Evolutionary conservation across 2,797 vertebrate species (phyloP), one percentile per base, ranked within the genome.

Genomic region (Sciaenops ocellatus): DNA sequence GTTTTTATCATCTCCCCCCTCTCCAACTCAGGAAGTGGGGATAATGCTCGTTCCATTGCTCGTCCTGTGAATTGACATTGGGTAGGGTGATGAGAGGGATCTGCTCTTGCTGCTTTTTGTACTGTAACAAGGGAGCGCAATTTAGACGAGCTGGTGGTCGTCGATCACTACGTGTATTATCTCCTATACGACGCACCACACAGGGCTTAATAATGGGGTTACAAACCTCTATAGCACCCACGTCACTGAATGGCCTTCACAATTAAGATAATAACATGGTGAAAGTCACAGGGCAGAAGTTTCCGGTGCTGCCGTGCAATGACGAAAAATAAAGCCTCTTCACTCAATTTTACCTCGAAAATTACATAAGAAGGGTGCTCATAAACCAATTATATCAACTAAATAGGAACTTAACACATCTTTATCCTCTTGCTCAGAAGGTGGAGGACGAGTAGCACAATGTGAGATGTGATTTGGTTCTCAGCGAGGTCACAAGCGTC

Each of bases 1-100:
- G 83, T 94, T 95, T 94, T 95, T 93, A 94, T 95, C 93, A 93
- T 89, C 80, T 20, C 63, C 61, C 51, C 63, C 66, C 47, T 64
- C 71, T 75, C 61, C 60, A 84, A 88, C 85, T 88, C 86, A 75
- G 87, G 85, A 90, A 91, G 91, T 92, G 77, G 63, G 90, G 87
- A 91, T 91, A 92, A 92, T 93, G 84, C 89, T 85, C 67, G 75
- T 88, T 90, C 87, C 85, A 73, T 73, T 64, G 78, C 89, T 89
- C 81, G 83, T 92, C 84, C 81, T 82, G 70, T 71, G 89, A 90
- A 89, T 76, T 92, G 94, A 94, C 93, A 88, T 68, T 64, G 86
- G 86, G 89, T 84, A 92, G 87, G 89, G 80, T n/a, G 76, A 84
- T 68, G 87, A 85, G 86, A 84, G 74, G 93, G 90, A 91, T 93